Evolutionary conservation across 1,140 invertebrate species (phyloP), one percentile per base, ranked within the genome.

Genomic region (Patella vulgata): DNA sequence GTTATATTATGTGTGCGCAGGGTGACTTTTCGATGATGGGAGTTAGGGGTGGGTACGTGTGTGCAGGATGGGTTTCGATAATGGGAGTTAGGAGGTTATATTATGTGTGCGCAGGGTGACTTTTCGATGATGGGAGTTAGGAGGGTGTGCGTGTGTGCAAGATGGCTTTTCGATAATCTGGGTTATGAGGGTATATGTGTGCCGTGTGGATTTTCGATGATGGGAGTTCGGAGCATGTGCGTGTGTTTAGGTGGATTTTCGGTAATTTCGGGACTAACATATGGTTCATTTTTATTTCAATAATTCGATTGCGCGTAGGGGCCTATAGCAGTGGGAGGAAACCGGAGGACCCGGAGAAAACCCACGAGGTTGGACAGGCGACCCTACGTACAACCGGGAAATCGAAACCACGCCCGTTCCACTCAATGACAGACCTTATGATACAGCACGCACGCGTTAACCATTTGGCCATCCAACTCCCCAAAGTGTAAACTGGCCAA

Each of bases 101-200:
- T 39, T 44, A 19, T 21, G 42, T 44, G 3, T 43, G 54, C 28
- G 36, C 44, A 42, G 12, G 23, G 9, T 9, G n/a, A 40, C n/a
- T n/a, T 40, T 9, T 11, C 9, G 9, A 11, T 40, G n/a, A 11
- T n/a, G 39, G 39, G n/a, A 40, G n/a, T 11, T 9, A 40, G 9
- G n/a, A 11, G 39, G n/a, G 39, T 11, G 9, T n/a, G 9, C 39
- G n/a, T 59, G 44, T 33, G 48, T 51, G 8, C 23, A 27, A 27
- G 19, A 6, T 17, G 23, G 27, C n/a, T n/a, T n/a, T n/a, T n/a
- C n/a, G 36, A 39, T 46, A 51, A 48, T 47, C 27, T 47, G 42
- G 46, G 42, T 47, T 42, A 1, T n/a, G 4, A 42, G 2, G 54
- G 4, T 23, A 2, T 23, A 5, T 44, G 3, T 43, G 54, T 28